Evolutionary conservation across 2,797 vertebrate species (phyloP).

Genomic region (Microctenopoma lineatum): DNA sequence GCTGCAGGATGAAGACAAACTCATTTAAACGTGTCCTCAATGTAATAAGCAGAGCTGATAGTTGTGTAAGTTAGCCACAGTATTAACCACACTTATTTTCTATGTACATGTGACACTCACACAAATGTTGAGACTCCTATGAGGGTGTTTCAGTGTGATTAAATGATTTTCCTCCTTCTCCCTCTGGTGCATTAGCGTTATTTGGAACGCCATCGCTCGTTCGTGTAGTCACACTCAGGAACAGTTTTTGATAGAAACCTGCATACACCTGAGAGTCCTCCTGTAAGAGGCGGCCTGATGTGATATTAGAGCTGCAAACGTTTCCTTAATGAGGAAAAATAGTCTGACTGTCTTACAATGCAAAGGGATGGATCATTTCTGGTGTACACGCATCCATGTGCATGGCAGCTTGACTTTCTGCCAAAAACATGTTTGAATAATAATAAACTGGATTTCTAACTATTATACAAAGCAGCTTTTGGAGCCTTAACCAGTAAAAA

Average conservation of each 20-base stretch:
- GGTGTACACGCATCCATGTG: too few species aligned
- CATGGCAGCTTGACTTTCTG: too few species aligned
- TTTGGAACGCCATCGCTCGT: background rate
- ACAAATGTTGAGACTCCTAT: background rate
- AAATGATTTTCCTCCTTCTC: constrained; percentile 9
- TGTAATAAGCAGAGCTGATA: background rate
- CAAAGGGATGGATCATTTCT: too few species aligned
- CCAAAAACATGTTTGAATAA: too few species aligned
- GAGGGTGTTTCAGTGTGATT: constrained; percentile 22
- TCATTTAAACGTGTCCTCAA: background rate
- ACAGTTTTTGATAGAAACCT: constrained; percentile 17
- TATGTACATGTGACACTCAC: background rate
- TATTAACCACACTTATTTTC: background rate
- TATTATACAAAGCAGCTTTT: too few species aligned
- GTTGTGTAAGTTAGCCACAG: background rate
- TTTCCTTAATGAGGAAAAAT: too few species aligned
- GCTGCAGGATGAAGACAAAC: background rate
- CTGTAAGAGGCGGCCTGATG: background rate
- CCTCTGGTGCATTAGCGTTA: constrained; percentile 14
- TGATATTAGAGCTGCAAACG: too few species aligned
- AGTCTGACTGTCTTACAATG: too few species aligned
- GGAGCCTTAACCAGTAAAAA: too few species aligned
- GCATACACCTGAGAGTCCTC: background rate
- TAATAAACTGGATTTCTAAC: too few species aligned
- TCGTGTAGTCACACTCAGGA: constrained; percentile 19